phyloP scores from a whole-genome alignment of 2,797 vertebrate species.

The Hafferia zeledoni region DNA sequence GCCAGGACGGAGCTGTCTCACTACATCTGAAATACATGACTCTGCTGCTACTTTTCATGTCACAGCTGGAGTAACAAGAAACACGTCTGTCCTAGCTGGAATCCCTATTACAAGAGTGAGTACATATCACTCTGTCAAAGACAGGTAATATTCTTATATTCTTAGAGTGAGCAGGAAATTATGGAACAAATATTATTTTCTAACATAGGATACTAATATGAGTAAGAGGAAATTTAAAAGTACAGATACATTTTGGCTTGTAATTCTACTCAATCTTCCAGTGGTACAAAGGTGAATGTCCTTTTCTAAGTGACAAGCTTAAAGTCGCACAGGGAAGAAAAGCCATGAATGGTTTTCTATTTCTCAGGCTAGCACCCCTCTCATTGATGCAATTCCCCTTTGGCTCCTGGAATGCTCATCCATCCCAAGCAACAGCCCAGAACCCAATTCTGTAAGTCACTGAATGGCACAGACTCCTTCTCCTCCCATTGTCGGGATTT shows the following conservation, averaged over 20 bases:
- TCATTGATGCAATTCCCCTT: neutral
- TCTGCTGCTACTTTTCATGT: neutral
- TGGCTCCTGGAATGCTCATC: neutral
- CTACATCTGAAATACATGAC: neutral
- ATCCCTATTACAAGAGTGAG: neutral
- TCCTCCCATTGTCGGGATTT: neutral
- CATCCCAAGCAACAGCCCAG: neutral
- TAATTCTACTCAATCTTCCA: neutral
- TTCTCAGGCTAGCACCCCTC: neutral
- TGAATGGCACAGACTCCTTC: neutral
- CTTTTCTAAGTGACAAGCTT: neutral
- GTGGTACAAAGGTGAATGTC: neutral
- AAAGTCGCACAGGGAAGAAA: neutral
- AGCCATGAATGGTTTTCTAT: neutral
- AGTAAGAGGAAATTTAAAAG: neutral
- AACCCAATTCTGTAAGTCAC: neutral
- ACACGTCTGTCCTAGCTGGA: neutral
- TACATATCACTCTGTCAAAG: neutral
- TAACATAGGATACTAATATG: neutral
- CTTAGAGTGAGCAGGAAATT: neutral
- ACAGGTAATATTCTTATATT: no score
- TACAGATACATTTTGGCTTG: neutral
- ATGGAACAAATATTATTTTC: neutral
- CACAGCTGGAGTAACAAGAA: neutral
- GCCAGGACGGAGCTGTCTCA: neutral